Evolutionary conservation across 2,797 vertebrate species (phyloP).

Genomic region (Alauda arvensis): DNA sequence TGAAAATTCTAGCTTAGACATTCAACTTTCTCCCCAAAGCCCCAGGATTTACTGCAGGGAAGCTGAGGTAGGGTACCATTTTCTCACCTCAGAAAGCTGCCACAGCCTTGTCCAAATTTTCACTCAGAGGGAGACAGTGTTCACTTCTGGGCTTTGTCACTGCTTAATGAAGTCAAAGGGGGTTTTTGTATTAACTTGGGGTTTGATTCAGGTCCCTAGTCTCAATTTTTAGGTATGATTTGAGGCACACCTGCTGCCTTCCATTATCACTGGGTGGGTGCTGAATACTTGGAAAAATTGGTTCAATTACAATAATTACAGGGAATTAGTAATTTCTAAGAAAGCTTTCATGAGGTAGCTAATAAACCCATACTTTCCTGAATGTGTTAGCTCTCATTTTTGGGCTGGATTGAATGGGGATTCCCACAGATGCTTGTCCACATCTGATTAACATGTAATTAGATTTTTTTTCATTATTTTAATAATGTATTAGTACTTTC

Average conservation of each 20-base stretch:
- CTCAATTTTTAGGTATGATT: background rate
- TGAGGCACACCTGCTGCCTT: constrained; percentile 17
- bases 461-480: background rate
- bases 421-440: constrained; percentile 18
- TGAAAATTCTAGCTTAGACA: background rate
- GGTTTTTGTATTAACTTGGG: background rate
- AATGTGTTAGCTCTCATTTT: background rate
- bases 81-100: background rate
- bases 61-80: background rate
- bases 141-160: background rate
- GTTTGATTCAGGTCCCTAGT: background rate
- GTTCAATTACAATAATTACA: constrained; percentile 17
- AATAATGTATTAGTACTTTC: background rate
- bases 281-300: background rate
- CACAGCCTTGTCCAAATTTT: background rate
- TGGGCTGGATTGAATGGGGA: background rate
- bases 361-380: background rate
- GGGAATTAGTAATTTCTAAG: constrained; percentile 28
- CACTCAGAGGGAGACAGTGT: background rate
- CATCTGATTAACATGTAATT: constrained; percentile 10
- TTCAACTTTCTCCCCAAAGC: background rate
- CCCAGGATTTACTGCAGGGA: background rate
- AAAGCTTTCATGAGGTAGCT: background rate
- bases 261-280: background rate
- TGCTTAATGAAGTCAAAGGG: background rate